Evolutionary conservation across 2,113 vertebrate genomes (phyloP).

Genomic region (Polyodon spathula): DNA sequence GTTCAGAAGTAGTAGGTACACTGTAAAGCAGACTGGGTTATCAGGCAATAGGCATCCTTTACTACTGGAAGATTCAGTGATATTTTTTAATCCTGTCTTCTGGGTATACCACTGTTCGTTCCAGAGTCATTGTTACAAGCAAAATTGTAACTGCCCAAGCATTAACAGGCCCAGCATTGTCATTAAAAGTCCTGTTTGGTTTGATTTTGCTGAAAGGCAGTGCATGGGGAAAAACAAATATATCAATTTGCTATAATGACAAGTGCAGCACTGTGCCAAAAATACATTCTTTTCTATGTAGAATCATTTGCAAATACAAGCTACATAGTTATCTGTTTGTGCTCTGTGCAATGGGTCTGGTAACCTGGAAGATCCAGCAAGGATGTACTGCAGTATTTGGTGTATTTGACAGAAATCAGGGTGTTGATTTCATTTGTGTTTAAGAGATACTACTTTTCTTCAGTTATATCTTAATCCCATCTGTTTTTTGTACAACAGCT

Average conservation of each 20-base stretch:
- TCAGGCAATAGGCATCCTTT: too few relatives aligned
- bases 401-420: too few relatives aligned
- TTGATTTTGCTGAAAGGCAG: not conserved
- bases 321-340: not conserved
- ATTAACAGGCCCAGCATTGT: not conserved
- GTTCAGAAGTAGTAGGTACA: too few relatives aligned
- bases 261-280: slow-evolving; percentile 7
- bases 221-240: slow-evolving; percentile 12
- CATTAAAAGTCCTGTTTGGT: not conserved
- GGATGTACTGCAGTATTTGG: too few relatives aligned
- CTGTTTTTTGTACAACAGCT: not conserved
- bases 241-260: slow-evolving; percentile 18
- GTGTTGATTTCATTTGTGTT: not conserved
- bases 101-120: not conserved
- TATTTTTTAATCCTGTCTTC: too few relatives aligned
- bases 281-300: not conserved
- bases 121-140: not conserved
- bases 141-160: not conserved
- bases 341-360: not conserved
- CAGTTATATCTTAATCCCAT: not conserved
- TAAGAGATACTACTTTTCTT: not conserved
- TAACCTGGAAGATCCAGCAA: too few relatives aligned
- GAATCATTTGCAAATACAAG: not conserved
- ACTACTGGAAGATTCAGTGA: too few relatives aligned
- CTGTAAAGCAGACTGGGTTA: too few relatives aligned